Evolutionary conservation across 2,113 vertebrate species (phyloP).

Genomic region (Rhabdornis inornatus): DNA sequence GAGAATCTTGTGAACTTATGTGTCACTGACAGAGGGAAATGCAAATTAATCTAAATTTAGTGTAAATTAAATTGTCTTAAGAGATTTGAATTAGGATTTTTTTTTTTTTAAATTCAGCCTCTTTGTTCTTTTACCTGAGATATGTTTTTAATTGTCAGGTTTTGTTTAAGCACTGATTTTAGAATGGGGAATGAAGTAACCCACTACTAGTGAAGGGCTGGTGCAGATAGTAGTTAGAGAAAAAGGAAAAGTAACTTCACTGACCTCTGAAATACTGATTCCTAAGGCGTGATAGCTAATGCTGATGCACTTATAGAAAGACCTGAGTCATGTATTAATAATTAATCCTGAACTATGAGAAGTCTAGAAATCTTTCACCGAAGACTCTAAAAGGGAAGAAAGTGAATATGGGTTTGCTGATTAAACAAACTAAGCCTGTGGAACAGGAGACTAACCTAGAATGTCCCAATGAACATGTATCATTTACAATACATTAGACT

Average conservation of each 20-base stretch:
- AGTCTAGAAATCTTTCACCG: neutral
- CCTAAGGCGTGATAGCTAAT: neutral
- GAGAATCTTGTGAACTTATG: neutral
- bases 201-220: neutral
- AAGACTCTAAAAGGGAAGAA: neutral
- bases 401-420: neutral
- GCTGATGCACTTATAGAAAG: neutral
- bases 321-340: neutral
- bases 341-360: neutral
- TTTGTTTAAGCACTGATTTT: neutral
- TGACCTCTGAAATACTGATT: neutral
- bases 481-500: neutral
- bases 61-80: neutral
- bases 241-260: neutral
- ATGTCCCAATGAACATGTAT: fast-evolving
- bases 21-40: neutral
- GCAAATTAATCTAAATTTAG: neutral
- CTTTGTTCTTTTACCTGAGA: neutral
- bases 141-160: neutral
- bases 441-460: neutral
- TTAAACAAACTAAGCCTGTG: neutral
- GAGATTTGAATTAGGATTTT: neutral
- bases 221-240: neutral
- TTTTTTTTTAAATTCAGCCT: neutral
- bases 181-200: neutral